A percentile compares a stretch with the other conserved stretches of the same genome.
These are phyloP conservation scores for Anoncus sp. DNA, from an alignment of 2,888 invertebrate genomes.

Conservation along the genomic window DNA sequence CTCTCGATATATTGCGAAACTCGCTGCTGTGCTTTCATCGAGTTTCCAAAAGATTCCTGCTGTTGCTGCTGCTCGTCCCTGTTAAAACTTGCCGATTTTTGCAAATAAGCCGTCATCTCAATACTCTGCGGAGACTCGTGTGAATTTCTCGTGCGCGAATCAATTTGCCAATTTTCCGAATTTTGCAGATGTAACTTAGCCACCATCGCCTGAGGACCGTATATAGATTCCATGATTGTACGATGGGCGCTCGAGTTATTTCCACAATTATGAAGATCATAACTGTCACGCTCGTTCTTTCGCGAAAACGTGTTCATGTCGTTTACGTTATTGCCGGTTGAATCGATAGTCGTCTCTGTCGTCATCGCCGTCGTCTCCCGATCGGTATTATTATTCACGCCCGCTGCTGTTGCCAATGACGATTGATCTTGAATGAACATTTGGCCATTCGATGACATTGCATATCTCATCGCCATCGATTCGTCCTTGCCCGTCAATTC, in stretches of 20 bases:
- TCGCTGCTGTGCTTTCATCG: slow-evolving; percentile 72
- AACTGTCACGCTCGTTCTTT: slow-evolving; percentile 69
- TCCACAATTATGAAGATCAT: slow-evolving; percentile 66
- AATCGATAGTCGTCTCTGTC: too few species aligned
- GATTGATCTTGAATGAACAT: slow-evolving; percentile 25
- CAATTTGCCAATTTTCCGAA: slow-evolving; percentile 68
- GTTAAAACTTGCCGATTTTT: slow-evolving; percentile 63
- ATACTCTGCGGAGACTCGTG: slow-evolving; percentile 71
- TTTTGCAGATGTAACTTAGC: slow-evolving; percentile 72
- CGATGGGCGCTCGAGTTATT: slow-evolving; percentile 67
- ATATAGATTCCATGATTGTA: slow-evolving; percentile 76
- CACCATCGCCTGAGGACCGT: slow-evolving; percentile 70
- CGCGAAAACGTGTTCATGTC: slow-evolving; percentile 50
- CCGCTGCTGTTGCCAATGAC: not conserved
- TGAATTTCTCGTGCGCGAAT: slow-evolving; percentile 58
- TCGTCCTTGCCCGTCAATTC: slow-evolving; percentile 52
- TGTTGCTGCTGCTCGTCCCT: slow-evolving; percentile 60
- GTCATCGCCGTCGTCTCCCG: slow-evolving; percentile 19
- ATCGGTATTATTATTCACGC: slow-evolving; percentile 21
- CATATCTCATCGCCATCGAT: slow-evolving; percentile 29
- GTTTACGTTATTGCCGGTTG: slow-evolving; percentile 21
- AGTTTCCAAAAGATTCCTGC: slow-evolving; percentile 34
- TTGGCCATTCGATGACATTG: slow-evolving; percentile 26
- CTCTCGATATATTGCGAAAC: slow-evolving; percentile 80
- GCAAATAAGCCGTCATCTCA: slow-evolving; percentile 75